These are phyloP conservation scores for Diploscapter pachys DNA, from an alignment of 1,140 invertebrate species.

Conservation along the genomic window DNA sequence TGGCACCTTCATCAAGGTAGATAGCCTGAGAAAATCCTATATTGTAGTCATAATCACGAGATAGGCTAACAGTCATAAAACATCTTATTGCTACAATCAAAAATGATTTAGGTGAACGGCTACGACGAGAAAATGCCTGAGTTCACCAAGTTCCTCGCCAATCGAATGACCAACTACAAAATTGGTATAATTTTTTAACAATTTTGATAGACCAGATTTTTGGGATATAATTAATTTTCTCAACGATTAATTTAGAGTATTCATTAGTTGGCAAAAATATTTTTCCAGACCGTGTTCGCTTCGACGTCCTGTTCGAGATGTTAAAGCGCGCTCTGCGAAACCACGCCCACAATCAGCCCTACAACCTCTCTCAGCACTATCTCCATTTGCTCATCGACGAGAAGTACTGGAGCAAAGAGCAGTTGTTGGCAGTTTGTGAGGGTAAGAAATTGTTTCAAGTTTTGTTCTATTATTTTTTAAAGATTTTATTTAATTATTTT, in stretches of 20 bases:
- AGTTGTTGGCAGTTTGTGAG: constrained; percentile 71
- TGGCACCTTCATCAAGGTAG: no score
- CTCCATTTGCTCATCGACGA: constrained; percentile 77
- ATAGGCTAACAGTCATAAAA: constrained; percentile 9
- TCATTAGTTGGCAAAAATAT: no score
- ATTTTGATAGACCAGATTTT: no score
- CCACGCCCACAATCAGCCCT: constrained; percentile 80
- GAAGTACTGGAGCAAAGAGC: constrained; percentile 80
- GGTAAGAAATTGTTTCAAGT: constrained; percentile 52
- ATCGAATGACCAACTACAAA: constrained; percentile 77
- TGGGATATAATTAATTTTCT: no score
- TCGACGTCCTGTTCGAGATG: constrained; percentile 84
- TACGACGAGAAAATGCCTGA: constrained; percentile 87
- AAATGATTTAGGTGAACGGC: constrained; percentile 62
- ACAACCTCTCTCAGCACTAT: constrained; percentile 87
- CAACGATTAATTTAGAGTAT: no score
- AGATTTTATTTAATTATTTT: neutral
- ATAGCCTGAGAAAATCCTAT: no score
- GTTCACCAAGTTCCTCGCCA: constrained; percentile 80
- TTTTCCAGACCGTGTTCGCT: constrained; percentile 71
- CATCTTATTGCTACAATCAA: neutral
- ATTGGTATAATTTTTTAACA: constrained; percentile 57
- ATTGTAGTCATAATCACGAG: constrained; percentile 61
- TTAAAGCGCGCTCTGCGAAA: constrained; percentile 71
- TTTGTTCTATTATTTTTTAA: neutral